Evolutionary conservation across 64 coral and sea anemone genomes (phyloP), one percentile per base, ranked within the genome.

Genomic region (Acropora tenuis): DNA sequence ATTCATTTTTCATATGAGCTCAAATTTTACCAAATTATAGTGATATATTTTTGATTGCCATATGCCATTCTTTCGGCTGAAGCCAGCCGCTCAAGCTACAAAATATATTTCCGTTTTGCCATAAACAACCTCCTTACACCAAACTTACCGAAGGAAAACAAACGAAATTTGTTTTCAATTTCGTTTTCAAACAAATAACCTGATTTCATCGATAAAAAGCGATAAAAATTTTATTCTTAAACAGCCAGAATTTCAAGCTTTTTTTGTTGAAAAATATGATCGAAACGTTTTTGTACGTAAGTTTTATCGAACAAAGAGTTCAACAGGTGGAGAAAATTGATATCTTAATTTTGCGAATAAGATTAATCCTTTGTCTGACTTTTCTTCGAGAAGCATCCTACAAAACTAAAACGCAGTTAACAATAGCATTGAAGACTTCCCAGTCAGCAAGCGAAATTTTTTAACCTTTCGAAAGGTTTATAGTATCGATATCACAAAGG

Each of bases 271-370:
- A 13, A 71, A 44, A 0, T 16, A 44, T 84, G 42, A 69, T 84
- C 43, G 6, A 4, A 1, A 69, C 68, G 48, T 69, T 0, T 48
- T 17, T 48, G 9, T 4, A 67, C 2, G 67, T 16, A 71, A 45
- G 8, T 69, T 71, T 18, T 73, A 71, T 71, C 10, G 72, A 83
- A 84, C 18, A 43, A 47, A 85, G 43, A 47, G 66, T 50, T 72
- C 82, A 85, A 85, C 82, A 72, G 82, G 82, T 85, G 20, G 68
- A 20, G 3, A 76, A 43, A 12, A 40, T 73, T 2, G 16, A 63
- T 13, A 3, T 63, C 60, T 55, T 55, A 30, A 30, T 30, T 30
- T 30, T 30, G 30, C 30, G 30, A 30, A 30, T 30, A 30, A 30
- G 30, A 30, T 30, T 30, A 47, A 55, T 76, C 74, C 47, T 76